Conservation (phyloP, 2,888 invertebrate genomes). For the Stratiomys singularior region DNA sequence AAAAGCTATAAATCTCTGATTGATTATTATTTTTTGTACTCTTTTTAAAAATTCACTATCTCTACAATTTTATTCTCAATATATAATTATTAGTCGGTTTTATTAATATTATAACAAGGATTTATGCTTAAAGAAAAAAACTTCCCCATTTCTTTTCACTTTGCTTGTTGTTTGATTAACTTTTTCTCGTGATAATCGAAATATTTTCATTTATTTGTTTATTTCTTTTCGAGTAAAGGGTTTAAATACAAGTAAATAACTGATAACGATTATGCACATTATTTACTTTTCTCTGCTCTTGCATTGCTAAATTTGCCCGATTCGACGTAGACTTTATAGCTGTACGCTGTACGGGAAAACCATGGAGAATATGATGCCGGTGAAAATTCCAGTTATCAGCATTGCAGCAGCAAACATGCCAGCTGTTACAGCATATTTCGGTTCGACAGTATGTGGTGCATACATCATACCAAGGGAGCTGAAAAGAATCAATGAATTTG, state of each 20-base stretch:
- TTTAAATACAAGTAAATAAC: slow-evolving; percentile 14
- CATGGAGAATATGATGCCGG: slow-evolving; percentile 82
- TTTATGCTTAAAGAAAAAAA: neutral
- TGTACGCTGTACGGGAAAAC: slow-evolving; percentile 73
- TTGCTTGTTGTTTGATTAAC: neutral
- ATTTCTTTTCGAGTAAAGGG: neutral
- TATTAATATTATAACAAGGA: neutral
- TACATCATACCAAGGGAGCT: slow-evolving; percentile 70
- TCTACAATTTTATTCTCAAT: neutral
- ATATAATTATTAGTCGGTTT: neutral
- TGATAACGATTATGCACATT: slow-evolving; percentile 17
- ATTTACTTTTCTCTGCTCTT: neutral
- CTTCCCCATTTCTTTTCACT: neutral
- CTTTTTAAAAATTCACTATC: neutral
- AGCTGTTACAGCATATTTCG: slow-evolving; percentile 83
- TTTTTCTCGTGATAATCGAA: neutral
- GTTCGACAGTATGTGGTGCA: slow-evolving; percentile 73
- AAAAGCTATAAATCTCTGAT: neutral
- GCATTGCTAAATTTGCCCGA: neutral
- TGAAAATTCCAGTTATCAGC: slow-evolving; percentile 87
- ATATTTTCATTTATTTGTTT: neutral
- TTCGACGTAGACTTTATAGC: neutral
- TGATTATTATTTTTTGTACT: slow-evolving; percentile 32
- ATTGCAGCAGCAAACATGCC: slow-evolving; percentile 97
- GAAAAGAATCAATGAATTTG: slow-evolving; percentile 57